Evolutionary conservation across 2,113 vertebrate genomes (phyloP), one percentile per base, ranked within the genome.

Genomic region (Micronycteris hirsuta): DNA sequence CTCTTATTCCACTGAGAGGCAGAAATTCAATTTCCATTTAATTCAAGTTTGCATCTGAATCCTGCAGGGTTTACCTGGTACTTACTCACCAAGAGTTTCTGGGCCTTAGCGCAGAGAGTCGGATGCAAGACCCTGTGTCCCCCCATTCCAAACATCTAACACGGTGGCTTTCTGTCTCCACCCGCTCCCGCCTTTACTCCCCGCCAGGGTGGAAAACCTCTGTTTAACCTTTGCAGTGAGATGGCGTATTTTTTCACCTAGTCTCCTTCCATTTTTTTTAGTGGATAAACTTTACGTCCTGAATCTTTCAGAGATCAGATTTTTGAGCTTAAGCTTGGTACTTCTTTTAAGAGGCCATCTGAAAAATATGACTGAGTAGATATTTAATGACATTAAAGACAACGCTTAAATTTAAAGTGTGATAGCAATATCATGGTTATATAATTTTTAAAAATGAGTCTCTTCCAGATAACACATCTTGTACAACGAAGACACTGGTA

Each of bases 331-430:
- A 81, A 91, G n/a, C 4, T 61, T 28, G 65, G 3, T 41, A 45
- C 85, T 95, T 86, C 13, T 47, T 90, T 82, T 88, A 67, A 63
- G 13, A 85, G 15, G n/a, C 43, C 20, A 47, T 87, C 15, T 65
- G 31, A 94, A 52, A 89, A 73, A 74, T 45, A 13, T 77, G 76
- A 77, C 36, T 95, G 54, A 43, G 5, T 81, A 87, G 36, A 43
- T 88, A 85, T 67, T 71, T 77, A 67, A 81, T 93, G 15, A 22
- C 82, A 74, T 89, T 86, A 83, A 87, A 56, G n/a, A 94, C 28
- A 63, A 63, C 31, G 12, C 11, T 63, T 63, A 63, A 63, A 63
- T 86, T 94, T 56, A 83, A 80, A 22, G 38, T 91, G 19, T 94
- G 73, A 85, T 58, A 87, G 70, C 33, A 58, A 33, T 71, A 87